Percentiles rank a stretch among this genome's conserved stretches.
These are phyloP conservation scores for Anadara kagoshimensis DNA, from an alignment of 1,140 invertebrate genomes.

Conservation along the genomic window DNA sequence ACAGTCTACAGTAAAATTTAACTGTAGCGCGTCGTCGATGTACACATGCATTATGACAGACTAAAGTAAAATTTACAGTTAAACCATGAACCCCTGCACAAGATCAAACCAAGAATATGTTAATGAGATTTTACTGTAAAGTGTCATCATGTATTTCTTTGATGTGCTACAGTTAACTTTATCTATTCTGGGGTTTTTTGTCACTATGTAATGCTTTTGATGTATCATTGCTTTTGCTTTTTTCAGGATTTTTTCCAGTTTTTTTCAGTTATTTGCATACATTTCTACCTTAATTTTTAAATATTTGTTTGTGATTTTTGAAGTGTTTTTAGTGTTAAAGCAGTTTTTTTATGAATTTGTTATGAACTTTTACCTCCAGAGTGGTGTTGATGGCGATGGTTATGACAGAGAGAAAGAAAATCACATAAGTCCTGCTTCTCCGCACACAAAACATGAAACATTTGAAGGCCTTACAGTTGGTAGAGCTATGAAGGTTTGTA, in stretches of 20 bases:
- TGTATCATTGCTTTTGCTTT: too few relatives aligned
- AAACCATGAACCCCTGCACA: too few relatives aligned
- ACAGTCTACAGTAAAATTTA: too few relatives aligned
- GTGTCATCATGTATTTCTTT: too few relatives aligned
- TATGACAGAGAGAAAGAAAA: slow-evolving; percentile 43
- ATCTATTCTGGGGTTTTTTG: too few relatives aligned
- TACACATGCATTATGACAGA: too few relatives aligned
- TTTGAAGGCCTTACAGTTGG: slow-evolving; percentile 79
- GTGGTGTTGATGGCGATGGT: slow-evolving; percentile 52
- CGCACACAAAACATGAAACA: slow-evolving; percentile 78
- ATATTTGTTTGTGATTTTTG: not conserved
- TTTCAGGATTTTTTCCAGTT: not conserved
- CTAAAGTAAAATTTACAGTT: too few relatives aligned
- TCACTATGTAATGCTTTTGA: too few relatives aligned
- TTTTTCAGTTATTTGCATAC: not conserved
- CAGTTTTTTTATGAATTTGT: not conserved
- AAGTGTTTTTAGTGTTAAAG: not conserved
- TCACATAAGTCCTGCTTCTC: slow-evolving; percentile 41
- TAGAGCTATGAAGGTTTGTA: slow-evolving; percentile 75
- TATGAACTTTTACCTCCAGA: slow-evolving; percentile 37
- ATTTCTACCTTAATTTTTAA: not conserved
- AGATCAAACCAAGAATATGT: too few relatives aligned
- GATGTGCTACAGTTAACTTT: too few relatives aligned
- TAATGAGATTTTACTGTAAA: too few relatives aligned
- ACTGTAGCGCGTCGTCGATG: too few relatives aligned